phyloP scores from a whole-genome alignment of 2,113 vertebrate genomes.

The Forbesichthys papilliferus region DNA sequence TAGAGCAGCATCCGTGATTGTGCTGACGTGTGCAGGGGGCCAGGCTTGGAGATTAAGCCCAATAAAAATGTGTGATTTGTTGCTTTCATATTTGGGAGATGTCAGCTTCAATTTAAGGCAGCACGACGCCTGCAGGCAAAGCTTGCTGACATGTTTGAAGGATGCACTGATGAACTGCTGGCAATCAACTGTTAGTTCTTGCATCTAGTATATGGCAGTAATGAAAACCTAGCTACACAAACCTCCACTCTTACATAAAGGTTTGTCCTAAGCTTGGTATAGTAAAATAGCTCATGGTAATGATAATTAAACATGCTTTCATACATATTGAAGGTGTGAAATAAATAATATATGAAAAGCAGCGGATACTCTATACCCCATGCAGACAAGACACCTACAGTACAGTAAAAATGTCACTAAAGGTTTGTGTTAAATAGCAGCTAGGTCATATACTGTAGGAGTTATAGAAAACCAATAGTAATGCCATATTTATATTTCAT shows the following conservation, averaged over 20 bases:
- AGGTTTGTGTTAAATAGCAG: no score
- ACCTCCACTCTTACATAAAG: constrained; percentile 36
- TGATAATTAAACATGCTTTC: no score
- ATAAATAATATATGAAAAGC: no score
- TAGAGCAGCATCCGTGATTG: constrained; percentile 71
- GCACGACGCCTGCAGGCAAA: constrained; percentile 62
- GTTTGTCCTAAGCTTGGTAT: constrained; percentile 11
- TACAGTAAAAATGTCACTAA: no score
- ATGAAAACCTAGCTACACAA: constrained; percentile 43
- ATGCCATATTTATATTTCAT: no score
- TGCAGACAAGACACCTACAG: no score
- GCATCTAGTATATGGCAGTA: constrained; percentile 58
- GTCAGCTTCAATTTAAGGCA: constrained; percentile 79
- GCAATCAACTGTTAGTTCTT: constrained; percentile 74
- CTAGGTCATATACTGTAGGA: no score
- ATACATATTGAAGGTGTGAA: no score
- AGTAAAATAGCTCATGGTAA: constrained; percentile 1
- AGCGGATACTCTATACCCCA: no score
- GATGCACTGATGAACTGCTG: constrained; percentile 78
- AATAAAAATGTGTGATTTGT: constrained; percentile 81
- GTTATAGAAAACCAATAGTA: no score
- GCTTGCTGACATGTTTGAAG: constrained; percentile 72
- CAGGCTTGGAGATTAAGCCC: constrained; percentile 68
- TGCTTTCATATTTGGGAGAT: constrained; percentile 80
- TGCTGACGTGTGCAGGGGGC: constrained; percentile 75